Evolutionary conservation across 2,888 invertebrate species (phyloP), one percentile per base, ranked within the genome.

Genomic region (Heliconius ethilla): DNA sequence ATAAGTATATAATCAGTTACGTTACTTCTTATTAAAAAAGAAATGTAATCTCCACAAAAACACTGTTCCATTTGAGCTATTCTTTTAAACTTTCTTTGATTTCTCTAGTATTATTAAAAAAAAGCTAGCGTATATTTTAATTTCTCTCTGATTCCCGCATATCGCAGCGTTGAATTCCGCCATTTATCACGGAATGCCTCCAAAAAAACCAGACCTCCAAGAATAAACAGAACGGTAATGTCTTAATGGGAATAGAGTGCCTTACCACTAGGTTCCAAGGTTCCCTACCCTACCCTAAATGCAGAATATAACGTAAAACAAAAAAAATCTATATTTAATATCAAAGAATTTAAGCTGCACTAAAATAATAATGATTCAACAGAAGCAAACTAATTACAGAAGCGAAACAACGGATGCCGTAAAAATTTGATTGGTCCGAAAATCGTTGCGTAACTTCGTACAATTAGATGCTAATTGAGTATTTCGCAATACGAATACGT

Each of bases 401-500:
- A 73, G 77, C 73, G 67, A 69, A 77, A 69, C 67, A 73, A 37
- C 77, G 77, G 77, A 77, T 62, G 77, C 77, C 73, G 73, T 73
- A 73, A 73, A 74, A 73, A 69, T 74, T 77, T 74, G 77, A 77
- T 74, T 74, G 62, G 45, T 27, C 62, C 67, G 59, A 77, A 74
- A 62, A 67, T 74, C 62, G 15, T 77, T 69, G 62, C 62, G 72
- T 74, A 77, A 73, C 55, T 67, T 40, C 40, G 3, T 66, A 67
- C 73, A 77, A 77, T 77, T 77, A 77, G 74, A 74, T 66, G 67
- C 69, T 62, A 74, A 74, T 40, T 27, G 51, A n/a, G 33, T 67
- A 77, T 77, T 77, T 74, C 73, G 74, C 67, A 77, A 77, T 73
- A 77, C 66, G 40, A 74, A 77, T 62, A 74, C 73, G 67, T 74